Percentiles rank a stretch among this genome's conserved stretches.
phyloP scores from a whole-genome alignment of 1,140 invertebrate species.

The Phocides pigmalion region DNA sequence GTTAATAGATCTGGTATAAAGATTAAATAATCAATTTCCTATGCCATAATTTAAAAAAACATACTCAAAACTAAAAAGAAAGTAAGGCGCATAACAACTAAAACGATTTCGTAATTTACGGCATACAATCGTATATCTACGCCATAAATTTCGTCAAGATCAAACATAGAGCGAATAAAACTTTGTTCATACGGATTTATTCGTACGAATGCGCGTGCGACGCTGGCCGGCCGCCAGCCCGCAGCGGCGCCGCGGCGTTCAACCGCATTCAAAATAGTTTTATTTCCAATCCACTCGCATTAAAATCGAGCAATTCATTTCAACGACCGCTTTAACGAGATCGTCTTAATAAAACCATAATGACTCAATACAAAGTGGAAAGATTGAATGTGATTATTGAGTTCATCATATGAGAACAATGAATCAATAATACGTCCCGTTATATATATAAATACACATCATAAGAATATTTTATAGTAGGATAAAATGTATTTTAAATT shows the following conservation, averaged over 20 bases:
- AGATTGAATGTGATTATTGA: neutral
- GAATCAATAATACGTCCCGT: too few species aligned
- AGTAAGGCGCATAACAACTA: neutral
- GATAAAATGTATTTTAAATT: too few species aligned
- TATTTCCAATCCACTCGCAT: constrained; percentile 50
- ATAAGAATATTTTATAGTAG: too few species aligned
- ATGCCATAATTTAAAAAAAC: too few species aligned
- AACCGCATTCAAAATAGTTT: constrained; percentile 70
- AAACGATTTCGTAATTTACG: neutral
- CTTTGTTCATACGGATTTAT: constrained; percentile 24
- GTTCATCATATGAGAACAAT: too few species aligned
- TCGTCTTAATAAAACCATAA: constrained; percentile 32
- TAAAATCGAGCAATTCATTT: constrained; percentile 38
- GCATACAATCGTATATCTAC: neutral
- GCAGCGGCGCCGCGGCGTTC: constrained; percentile 63
- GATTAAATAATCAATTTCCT: too few species aligned
- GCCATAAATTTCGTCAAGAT: constrained; percentile 12
- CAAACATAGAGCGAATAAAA: constrained; percentile 30
- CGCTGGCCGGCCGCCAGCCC: constrained; percentile 62
- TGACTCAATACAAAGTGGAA: constrained; percentile 17
- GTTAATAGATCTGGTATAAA: too few species aligned
- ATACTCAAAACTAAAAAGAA: too few species aligned
- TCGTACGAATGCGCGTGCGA: constrained; percentile 40
- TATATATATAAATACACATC: too few species aligned
- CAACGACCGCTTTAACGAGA: constrained; percentile 31